A percentile compares a stretch with the other conserved stretches of the same genome.
phyloP scores from a whole-genome alignment of 2,797 vertebrate genomes.

The Uromys caudimaculatus region DNA sequence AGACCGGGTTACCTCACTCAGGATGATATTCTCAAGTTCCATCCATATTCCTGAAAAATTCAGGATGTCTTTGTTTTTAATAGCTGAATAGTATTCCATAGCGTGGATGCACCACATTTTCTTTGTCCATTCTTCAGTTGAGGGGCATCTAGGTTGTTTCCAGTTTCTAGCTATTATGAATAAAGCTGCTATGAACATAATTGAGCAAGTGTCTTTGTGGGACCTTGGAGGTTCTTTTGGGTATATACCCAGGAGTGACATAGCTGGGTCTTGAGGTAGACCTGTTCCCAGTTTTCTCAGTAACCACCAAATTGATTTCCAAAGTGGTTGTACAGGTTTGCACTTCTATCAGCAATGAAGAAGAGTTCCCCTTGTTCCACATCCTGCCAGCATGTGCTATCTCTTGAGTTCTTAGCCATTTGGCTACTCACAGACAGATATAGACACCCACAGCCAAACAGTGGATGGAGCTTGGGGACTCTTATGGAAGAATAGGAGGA shows the following conservation, averaged over 20 bases:
- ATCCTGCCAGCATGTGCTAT: not conserved
- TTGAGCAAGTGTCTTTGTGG: not conserved
- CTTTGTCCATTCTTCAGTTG: not conserved
- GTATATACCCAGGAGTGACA: not conserved
- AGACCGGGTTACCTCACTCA: not conserved
- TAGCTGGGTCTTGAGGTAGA: not conserved
- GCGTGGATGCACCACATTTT: not conserved
- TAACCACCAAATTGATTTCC: not conserved
- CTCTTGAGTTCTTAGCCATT: not conserved
- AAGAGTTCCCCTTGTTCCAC: not conserved
- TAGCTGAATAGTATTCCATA: not conserved
- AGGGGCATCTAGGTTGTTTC: not conserved
- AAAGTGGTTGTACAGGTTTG: not conserved
- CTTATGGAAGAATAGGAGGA: not conserved
- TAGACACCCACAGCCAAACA: not conserved
- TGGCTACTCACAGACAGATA: not conserved
- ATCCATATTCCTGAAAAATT: not conserved
- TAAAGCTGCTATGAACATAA: not conserved
- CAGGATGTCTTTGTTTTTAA: not conserved
- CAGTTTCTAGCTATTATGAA: not conserved
- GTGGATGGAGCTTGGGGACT: not conserved
- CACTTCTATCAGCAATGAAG: not conserved
- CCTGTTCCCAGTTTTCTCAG: not conserved
- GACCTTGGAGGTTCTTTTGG: not conserved
- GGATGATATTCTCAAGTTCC: not conserved